phyloP scores from a whole-genome alignment of 2,113 vertebrate species.

The Gadus macrocephalus region DNA sequence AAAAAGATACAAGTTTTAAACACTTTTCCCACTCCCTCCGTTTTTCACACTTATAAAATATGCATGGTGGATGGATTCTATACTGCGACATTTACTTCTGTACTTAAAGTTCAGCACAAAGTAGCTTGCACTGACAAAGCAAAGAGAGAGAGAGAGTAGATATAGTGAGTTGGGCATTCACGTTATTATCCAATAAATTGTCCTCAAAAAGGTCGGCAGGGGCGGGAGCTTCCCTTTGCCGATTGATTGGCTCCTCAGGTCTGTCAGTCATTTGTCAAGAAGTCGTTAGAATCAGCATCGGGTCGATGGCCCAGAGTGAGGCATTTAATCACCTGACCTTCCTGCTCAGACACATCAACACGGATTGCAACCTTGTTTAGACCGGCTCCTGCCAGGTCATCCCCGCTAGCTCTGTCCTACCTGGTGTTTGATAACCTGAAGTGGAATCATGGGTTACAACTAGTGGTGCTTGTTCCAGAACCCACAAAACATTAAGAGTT shows the following conservation, averaged over 20 bases:
- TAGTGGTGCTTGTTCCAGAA: too few relatives aligned
- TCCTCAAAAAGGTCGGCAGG: too few relatives aligned
- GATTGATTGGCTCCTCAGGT: neutral
- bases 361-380: slow-evolving; percentile 13
- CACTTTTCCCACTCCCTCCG: slow-evolving; percentile 15
- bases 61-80: slow-evolving; percentile 34
- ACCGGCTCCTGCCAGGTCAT: too few relatives aligned
- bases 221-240: neutral
- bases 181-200: too few relatives aligned
- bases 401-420: too few relatives aligned
- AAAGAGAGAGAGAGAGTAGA: too few relatives aligned
- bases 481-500: too few relatives aligned
- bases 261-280: slow-evolving; percentile 34
- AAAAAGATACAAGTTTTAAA: slow-evolving; percentile 34
- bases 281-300: slow-evolving; percentile 30
- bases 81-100: slow-evolving; percentile 31
- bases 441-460: too few relatives aligned
- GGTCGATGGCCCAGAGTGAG: slow-evolving; percentile 26
- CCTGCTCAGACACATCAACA: slow-evolving; percentile 14
- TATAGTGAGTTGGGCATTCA: too few relatives aligned
- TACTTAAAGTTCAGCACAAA: neutral
- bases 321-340: slow-evolving; percentile 24
- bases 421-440: too few relatives aligned
- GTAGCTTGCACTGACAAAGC: neutral
- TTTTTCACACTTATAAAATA: slow-evolving; percentile 37